Evolutionary conservation across 2,797 vertebrate species (phyloP), one percentile per base, ranked within the genome.

Genomic region (Adelosebastes latens): DNA sequence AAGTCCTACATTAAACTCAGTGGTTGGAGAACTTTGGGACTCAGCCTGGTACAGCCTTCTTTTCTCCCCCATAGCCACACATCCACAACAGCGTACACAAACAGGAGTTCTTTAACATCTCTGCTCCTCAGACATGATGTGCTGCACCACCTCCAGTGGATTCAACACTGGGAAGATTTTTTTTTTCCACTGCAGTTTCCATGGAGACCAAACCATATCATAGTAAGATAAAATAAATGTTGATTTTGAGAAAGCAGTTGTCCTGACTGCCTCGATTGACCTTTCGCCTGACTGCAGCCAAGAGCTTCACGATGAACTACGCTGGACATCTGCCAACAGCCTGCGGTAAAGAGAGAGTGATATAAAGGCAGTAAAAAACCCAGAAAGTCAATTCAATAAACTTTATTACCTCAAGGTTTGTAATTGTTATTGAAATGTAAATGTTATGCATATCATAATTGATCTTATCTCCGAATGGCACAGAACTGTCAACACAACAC

Each of bases 201-300:
- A 94, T 95, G 92, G 94, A 89, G 82, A 94, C 90, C 53, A 68
- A 87, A 79, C 75, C 87, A 93, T 90, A 93, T 88, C 82, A 87
- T 92, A 76, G 90, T 86, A 88, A 62, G 82, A 85, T 89, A 80
- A 91, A 91, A 74, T 84, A 85, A 88, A 91, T 81, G 86, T 88
- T 87, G 86, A 85, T 86, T 88, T 89, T 69, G 70, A 87, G 72
- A 85, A 82, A 83, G 81, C 68, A 67, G 80, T 76, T 80, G 74
- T 85, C 72, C 81, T 85, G 82, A 2, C 73, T 76, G 83, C 77
- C 80, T 85, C 4, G 2, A 49, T 5, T 91, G 91, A 92, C 84
- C 89, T 80, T 77, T 84, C 1, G 25, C 66, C 83, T 56, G 66
- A 85, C 68, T 88, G 49, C 72, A 79, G 72, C 75, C 79, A 82